Evolutionary conservation across 2,888 invertebrate genomes (phyloP).

Genomic region (Plebejus argus): DNA sequence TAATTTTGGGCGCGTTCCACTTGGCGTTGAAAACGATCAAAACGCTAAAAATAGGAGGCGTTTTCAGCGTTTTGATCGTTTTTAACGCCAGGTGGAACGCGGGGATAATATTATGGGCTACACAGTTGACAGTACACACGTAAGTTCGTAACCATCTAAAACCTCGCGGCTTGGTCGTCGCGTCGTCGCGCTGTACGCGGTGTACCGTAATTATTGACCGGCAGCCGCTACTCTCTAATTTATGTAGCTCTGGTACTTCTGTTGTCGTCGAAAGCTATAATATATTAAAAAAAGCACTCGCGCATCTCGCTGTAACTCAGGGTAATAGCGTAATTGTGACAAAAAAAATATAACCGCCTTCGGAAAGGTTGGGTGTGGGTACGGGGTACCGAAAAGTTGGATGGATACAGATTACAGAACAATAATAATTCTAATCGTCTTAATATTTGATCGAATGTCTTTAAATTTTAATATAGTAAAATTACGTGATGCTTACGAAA

Average conservation of each 20-base stretch:
- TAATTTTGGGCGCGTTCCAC: too few relatives aligned
- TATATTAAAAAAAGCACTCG: constrained; percentile 8
- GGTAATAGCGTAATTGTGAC: background rate
- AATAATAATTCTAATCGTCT: too few relatives aligned
- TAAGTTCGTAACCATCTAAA: constrained; percentile 24
- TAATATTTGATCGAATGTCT: too few relatives aligned
- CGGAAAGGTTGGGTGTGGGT: too few relatives aligned
- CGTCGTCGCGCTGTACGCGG: constrained; percentile 45
- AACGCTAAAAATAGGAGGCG: too few relatives aligned
- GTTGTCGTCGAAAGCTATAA: constrained; percentile 42
- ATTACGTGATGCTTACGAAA: background rate
- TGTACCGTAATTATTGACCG: constrained; percentile 46
- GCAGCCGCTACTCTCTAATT: constrained; percentile 59
- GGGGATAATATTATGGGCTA: background rate
- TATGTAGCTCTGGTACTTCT: constrained; percentile 63
- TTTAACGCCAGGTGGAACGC: too few relatives aligned
- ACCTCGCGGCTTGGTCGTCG: constrained; percentile 40
- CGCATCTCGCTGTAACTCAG: background rate
- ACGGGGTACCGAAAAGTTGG: background rate
- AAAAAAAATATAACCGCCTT: background rate
- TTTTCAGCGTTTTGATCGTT: too few relatives aligned
- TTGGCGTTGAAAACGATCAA: too few relatives aligned
- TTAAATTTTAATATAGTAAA: too few relatives aligned
- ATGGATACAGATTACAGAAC: too few relatives aligned
- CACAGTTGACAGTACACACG: constrained; percentile 47